phyloP scores from a whole-genome alignment of 2,888 invertebrate genomes.

The Cybosia mesomella region DNA sequence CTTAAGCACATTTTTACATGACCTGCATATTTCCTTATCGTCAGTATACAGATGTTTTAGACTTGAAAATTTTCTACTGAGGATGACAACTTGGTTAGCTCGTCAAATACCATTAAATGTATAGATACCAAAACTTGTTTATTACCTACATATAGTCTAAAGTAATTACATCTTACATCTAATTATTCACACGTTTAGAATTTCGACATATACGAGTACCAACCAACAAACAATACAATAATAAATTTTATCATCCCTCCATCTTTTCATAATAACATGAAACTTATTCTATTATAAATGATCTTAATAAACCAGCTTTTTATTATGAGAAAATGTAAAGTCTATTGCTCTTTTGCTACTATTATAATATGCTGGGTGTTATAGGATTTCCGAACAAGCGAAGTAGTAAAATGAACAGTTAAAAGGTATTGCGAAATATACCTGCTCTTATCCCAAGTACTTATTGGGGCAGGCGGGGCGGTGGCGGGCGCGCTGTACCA shows the following conservation, averaged over 20 bases:
- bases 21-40: too few relatives aligned
- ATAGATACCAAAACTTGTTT: too few relatives aligned
- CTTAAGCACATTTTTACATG: too few relatives aligned
- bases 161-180: not conserved
- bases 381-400: not conserved
- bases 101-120: too few relatives aligned
- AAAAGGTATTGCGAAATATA: not conserved
- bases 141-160: not conserved
- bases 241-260: not conserved
- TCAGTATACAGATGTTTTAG: too few relatives aligned
- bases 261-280: not conserved
- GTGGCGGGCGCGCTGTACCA: not conserved
- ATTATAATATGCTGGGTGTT: not conserved
- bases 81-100: too few relatives aligned
- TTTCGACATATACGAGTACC: not conserved
- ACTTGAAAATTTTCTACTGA: too few relatives aligned
- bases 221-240: not conserved
- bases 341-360: not conserved
- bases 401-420: not conserved
- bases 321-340: not conserved
- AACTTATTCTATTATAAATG: not conserved
- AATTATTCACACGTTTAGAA: not conserved
- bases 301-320: not conserved
- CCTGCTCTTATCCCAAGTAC: not conserved
- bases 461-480: too few relatives aligned